Evolutionary conservation across 2,888 invertebrate species (phyloP).

Genomic region (Cheilosia scutellata): DNA sequence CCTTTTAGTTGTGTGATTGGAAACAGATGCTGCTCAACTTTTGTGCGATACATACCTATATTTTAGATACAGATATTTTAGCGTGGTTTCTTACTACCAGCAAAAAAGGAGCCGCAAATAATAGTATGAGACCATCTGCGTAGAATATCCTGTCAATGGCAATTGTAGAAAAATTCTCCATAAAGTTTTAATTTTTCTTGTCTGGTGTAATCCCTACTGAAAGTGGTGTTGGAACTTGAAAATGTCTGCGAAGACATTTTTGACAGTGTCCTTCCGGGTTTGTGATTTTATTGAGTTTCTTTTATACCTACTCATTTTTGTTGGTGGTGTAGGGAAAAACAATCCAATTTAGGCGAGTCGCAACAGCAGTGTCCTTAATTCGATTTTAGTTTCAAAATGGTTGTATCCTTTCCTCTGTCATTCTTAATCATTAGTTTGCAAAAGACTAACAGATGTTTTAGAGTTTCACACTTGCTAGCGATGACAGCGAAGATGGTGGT

Average conservation of each 20-base stretch:
- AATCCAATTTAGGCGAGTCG: constrained; percentile 2
- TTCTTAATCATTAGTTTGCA: constrained; percentile 22
- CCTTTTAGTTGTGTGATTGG: background rate
- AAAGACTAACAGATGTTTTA: constrained; percentile 30
- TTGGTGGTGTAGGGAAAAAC: background rate
- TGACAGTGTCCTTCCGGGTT: constrained; percentile 10
- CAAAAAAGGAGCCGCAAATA: constrained; percentile 14
- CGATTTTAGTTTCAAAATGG: constrained; percentile 11
- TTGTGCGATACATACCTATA: no score
- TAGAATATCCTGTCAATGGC: constrained; percentile 54
- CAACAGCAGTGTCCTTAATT: constrained; percentile 32
- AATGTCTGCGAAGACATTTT: constrained; percentile 8
- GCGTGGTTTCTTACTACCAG: constrained; percentile 14
- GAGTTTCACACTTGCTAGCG: constrained; percentile 1
- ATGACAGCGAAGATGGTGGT: background rate
- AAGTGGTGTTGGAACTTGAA: constrained; percentile 17
- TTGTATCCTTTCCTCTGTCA: constrained; percentile 15
- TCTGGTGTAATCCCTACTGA: background rate
- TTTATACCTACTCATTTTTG: background rate
- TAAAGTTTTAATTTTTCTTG: constrained; percentile 47
- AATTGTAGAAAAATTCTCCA: constrained; percentile 43
- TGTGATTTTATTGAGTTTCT: background rate
- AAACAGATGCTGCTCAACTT: background rate
- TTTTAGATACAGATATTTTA: no score
- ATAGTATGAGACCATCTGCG: constrained; percentile 41